phyloP scores from a whole-genome alignment of 2,797 vertebrate genomes.

The Babyrousa celebensis region DNA sequence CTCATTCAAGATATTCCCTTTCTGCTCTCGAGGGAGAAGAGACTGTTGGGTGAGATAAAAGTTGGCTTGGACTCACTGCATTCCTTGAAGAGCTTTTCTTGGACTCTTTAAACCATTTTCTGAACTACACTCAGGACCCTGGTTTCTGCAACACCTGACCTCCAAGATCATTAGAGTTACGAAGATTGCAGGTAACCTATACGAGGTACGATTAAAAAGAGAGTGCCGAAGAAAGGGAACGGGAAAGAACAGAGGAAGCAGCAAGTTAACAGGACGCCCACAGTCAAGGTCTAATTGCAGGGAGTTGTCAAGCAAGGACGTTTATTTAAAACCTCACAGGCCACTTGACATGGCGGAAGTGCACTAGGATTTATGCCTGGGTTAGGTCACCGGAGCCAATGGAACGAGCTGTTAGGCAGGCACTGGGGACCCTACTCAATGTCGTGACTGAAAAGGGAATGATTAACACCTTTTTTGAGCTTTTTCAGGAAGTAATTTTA shows the following conservation, averaged over 20 bases:
- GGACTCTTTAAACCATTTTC: neutral
- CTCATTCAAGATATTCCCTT: neutral
- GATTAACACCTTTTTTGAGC: constrained; percentile 68
- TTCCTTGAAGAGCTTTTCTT: neutral
- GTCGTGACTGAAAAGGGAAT: constrained; percentile 54
- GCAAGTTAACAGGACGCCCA: accelerated
- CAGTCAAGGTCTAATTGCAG: neutral
- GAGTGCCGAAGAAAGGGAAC: neutral
- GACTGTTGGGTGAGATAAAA: neutral
- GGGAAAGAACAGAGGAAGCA: accelerated
- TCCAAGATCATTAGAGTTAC: neutral
- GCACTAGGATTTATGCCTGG: constrained; percentile 39
- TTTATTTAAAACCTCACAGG: neutral
- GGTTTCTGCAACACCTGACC: neutral
- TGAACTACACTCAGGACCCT: neutral
- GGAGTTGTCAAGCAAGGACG: neutral
- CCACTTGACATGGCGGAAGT: neutral
- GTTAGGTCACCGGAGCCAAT: constrained; percentile 59
- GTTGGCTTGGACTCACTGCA: neutral
- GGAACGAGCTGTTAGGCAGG: constrained; percentile 56
- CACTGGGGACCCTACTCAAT: constrained; percentile 42
- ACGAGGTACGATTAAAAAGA: neutral
- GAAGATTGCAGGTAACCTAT: neutral
- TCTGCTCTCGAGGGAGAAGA: neutral
- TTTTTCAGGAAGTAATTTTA: constrained; percentile 81